Evolutionary conservation across 2,797 vertebrate genomes (phyloP).

Genomic region (Anableps anableps): DNA sequence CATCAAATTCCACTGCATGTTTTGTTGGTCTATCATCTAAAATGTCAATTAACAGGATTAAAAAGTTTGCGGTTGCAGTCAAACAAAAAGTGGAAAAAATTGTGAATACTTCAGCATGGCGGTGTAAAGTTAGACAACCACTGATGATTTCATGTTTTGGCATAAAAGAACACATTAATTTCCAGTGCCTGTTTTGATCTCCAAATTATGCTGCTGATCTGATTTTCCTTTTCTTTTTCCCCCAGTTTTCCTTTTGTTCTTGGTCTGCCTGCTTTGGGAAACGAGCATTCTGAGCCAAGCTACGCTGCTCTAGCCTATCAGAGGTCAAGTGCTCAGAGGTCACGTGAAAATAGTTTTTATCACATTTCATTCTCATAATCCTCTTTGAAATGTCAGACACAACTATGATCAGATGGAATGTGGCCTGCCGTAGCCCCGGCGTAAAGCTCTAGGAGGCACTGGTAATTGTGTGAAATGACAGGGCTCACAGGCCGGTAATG

Average conservation of each 20-base stretch:
- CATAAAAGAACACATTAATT: not conserved
- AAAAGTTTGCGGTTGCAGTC: not conserved
- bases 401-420: slow-evolving; percentile 79
- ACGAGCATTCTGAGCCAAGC: slow-evolving; percentile 39
- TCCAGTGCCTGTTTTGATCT: slow-evolving; percentile 23
- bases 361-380: slow-evolving; percentile 80
- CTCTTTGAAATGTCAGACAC: slow-evolving; percentile 79
- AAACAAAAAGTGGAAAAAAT: not conserved
- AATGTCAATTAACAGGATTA: not conserved
- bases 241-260: not conserved
- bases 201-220: slow-evolving; percentile 13
- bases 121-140: not conserved
- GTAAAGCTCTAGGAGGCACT: slow-evolving; percentile 29
- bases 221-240: not conserved
- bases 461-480: slow-evolving; percentile 53
- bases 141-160: slow-evolving; percentile 13
- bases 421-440: slow-evolving; percentile 49
- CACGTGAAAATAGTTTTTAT: slow-evolving; percentile 80
- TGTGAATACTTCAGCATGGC: not conserved
- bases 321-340: slow-evolving; percentile 76
- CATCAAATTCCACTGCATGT: not conserved
- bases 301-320: slow-evolving; percentile 32
- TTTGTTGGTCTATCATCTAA: not conserved
- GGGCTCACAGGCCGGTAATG: slow-evolving; percentile 41
- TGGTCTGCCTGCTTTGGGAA: slow-evolving; percentile 12